Evolutionary conservation across 2,797 vertebrate species (phyloP), one percentile per base, ranked within the genome.

Genomic region (Tenualosa ilisha): DNA sequence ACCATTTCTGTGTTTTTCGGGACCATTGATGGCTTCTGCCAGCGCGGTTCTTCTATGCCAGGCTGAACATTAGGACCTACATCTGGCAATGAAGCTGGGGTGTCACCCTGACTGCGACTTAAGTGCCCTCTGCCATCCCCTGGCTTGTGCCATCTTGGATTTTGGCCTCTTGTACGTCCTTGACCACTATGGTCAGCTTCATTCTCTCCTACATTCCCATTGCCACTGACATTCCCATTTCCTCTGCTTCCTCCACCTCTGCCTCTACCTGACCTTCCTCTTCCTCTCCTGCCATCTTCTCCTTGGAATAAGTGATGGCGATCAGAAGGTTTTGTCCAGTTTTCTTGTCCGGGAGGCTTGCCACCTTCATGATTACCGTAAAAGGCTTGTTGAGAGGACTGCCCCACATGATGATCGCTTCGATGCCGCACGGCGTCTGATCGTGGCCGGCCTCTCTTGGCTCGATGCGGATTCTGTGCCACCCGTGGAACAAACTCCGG

Each of bases 121-220:
- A 91, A 86, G 43, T 88, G 91, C 0, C 91, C 82, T 56, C 89
- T 90, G 40, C 97, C 96, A 54, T 88, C 93, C 91, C 91, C 95
- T 81, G 94, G 90, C 86, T 94, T 96, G 85, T 96, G 95, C 92
- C 96, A 94, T 65, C 94, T 93, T 91, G 96, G 89, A 95, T 88
- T 85, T 84, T 91, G 93, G 87, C 89, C 93, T 87, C 93, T 95
- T 22, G 91, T 3, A n/a, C 54, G 72, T 46, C 72, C 72, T 79
- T 20, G 72, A 79, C 17, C 40, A 9, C 40, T 46, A 17, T 46
- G 72, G 72, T 79, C 17, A 22, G 17, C 51, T 3, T 87, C 87
- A 85, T 22, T 51, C 6, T 79, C 40, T 9, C 37, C 20, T 22
- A 46, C 68, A 81, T 83, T 86, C 8, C 83, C 87, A 17, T 83